Conservation (phyloP, 2,113 vertebrate species). For the Hassar affinis region DNA sequence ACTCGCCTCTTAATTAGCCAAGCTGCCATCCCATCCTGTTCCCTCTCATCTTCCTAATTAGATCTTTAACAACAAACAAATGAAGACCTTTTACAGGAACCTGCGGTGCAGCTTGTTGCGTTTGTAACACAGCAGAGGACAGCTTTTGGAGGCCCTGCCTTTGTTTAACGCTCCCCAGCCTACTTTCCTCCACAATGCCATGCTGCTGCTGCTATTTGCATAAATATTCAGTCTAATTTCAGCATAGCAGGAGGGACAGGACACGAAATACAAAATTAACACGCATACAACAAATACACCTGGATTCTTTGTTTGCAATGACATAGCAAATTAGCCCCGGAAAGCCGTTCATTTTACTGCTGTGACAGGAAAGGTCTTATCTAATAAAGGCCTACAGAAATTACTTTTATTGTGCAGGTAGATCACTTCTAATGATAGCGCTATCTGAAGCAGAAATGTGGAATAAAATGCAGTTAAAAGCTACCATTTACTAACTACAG, state of each 20-base stretch:
- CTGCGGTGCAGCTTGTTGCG: slow-evolving; percentile 62
- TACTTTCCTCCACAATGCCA: slow-evolving; percentile 29
- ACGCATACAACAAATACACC: slow-evolving; percentile 58
- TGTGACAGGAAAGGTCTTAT: slow-evolving; percentile 56
- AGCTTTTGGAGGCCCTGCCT: slow-evolving; percentile 19
- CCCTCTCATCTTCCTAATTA: slow-evolving; percentile 88
- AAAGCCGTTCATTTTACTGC: slow-evolving; percentile 47
- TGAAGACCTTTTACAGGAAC: slow-evolving; percentile 72
- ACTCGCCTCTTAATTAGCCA: slow-evolving; percentile 85
- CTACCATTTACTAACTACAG: slow-evolving; percentile 56
- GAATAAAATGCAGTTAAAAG: slow-evolving; percentile 58
- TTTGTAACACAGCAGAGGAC: slow-evolving; percentile 68
- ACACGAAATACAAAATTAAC: slow-evolving; percentile 45
- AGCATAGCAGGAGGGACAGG: slow-evolving; percentile 30
- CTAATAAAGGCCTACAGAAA: slow-evolving; percentile 57
- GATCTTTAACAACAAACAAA: slow-evolving; percentile 92
- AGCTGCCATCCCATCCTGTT: slow-evolving; percentile 77
- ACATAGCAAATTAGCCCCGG: slow-evolving; percentile 50
- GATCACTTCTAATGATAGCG: slow-evolving; percentile 57
- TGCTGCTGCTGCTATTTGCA: slow-evolving; percentile 34
- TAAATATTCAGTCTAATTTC: slow-evolving; percentile 45
- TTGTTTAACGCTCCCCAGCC: slow-evolving; percentile 39
- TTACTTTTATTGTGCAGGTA: slow-evolving; percentile 58
- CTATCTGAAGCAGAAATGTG: slow-evolving; percentile 54
- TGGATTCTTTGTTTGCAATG: slow-evolving; percentile 55